Evolutionary conservation across 2,113 vertebrate genomes (phyloP).

Genomic region (Zosterops hypoxanthus): DNA sequence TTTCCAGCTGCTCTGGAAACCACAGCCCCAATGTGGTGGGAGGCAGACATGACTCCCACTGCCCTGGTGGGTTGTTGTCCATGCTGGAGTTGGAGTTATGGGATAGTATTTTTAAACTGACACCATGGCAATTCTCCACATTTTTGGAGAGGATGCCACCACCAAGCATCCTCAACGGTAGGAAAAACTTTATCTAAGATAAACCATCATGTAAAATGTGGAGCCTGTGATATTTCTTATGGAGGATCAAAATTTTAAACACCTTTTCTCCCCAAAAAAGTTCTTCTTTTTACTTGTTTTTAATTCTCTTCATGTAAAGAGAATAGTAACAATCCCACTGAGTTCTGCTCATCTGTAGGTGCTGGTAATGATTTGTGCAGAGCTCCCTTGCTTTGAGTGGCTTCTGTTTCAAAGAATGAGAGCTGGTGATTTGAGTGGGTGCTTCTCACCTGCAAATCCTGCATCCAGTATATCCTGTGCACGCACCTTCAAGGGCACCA

Average conservation of each 20-base stretch:
- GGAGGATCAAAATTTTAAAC: neutral
- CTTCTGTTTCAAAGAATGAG: neutral
- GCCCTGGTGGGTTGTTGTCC: neutral
- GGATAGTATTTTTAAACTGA: neutral
- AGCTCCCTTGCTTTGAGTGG: neutral
- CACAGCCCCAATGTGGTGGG: accelerated
- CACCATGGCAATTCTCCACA: neutral
- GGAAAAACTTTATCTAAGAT: neutral
- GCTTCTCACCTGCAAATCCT: neutral
- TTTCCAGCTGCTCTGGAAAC: neutral
- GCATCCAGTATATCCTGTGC: neutral
- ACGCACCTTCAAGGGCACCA: neutral
- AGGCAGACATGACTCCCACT: neutral
- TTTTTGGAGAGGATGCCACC: neutral
- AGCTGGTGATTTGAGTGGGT: neutral
- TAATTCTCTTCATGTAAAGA: neutral
- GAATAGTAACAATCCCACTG: neutral
- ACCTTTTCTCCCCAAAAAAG: neutral
- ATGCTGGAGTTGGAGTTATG: neutral
- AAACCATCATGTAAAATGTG: neutral
- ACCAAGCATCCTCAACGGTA: neutral
- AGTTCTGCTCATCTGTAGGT: neutral
- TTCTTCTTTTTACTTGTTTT: neutral
- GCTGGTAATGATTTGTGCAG: neutral
- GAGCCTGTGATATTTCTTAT: neutral